phyloP scores from a whole-genome alignment of 2,113 vertebrate species.

The Rhegmatorhina hoffmannsi region DNA sequence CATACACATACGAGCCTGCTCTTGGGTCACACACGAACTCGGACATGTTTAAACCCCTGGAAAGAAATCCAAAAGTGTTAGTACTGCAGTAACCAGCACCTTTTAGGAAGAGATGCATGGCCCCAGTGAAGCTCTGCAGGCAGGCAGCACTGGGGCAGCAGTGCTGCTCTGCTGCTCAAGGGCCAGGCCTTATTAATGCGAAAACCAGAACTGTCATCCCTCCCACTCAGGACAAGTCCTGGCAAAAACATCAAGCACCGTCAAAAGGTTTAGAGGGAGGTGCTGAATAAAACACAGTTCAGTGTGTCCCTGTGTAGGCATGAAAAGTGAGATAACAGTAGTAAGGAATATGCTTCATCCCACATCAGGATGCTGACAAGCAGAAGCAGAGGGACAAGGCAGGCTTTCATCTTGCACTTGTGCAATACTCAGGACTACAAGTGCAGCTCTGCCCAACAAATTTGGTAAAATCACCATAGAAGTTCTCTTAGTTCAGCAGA shows the following conservation, averaged over 20 bases:
- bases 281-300: neutral
- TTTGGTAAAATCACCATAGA: neutral
- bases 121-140: neutral
- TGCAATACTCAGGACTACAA: neutral
- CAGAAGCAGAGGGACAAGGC: neutral
- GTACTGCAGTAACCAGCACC: neutral
- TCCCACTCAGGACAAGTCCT: neutral
- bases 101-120: neutral
- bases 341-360: neutral
- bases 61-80: constrained; percentile 24
- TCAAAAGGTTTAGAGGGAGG: neutral
- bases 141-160: neutral
- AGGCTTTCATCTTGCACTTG: neutral
- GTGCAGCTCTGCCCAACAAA: neutral
- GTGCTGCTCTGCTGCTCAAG: neutral
- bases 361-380: neutral
- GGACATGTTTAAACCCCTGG: constrained; percentile 92
- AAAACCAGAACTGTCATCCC: neutral
- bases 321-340: neutral
- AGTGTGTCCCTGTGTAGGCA: neutral
- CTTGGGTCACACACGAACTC: constrained; percentile 92
- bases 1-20: constrained; percentile 88
- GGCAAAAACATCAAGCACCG: neutral
- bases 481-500: neutral
- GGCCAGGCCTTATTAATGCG: neutral